Conservation (phyloP, 1,140 invertebrate species). For the Pogonomyrmex barbatus region DNA sequence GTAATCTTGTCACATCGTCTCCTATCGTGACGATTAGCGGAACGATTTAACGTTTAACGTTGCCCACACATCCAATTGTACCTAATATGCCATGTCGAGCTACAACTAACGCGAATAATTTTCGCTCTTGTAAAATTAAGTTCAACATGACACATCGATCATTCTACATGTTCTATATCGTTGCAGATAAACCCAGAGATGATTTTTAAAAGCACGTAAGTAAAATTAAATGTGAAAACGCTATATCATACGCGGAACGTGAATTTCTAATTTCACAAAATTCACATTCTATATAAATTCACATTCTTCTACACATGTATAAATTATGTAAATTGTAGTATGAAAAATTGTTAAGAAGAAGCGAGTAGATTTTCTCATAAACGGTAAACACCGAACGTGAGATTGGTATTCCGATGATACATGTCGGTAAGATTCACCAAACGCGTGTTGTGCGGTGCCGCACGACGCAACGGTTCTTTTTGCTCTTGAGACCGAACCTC, state of each 20-base stretch:
- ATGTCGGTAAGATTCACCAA: conserved; percentile 13
- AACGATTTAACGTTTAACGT: conserved; percentile 80
- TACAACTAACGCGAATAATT: conserved; percentile 75
- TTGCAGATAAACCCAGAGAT: not conserved
- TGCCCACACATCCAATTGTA: conserved; percentile 79
- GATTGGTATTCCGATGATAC: conserved; percentile 9
- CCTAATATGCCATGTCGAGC: conserved; percentile 65
- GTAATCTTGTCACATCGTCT: conserved; percentile 75
- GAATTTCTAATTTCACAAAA: not conserved
- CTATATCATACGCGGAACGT: not conserved
- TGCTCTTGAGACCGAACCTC: conserved; percentile 44
- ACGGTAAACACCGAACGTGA: not conserved
- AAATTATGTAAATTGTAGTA: not conserved
- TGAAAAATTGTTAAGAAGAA: not conserved
- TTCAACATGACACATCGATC: conserved; percentile 18
- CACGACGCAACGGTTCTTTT: conserved; percentile 66
- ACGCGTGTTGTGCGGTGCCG: not conserved
- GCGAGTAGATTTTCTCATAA: not conserved
- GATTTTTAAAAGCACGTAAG: not conserved
- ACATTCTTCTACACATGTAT: not conserved
- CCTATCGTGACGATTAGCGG: conserved; percentile 74
- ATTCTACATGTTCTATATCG: conserved; percentile 16
- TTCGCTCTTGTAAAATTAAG: conserved; percentile 57
- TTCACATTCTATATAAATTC: too few species aligned
- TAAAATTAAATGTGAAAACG: not conserved